These are phyloP conservation scores for Kryptopterus vitreolus DNA, from an alignment of 2,797 vertebrate genomes.

Conservation along the genomic window DNA sequence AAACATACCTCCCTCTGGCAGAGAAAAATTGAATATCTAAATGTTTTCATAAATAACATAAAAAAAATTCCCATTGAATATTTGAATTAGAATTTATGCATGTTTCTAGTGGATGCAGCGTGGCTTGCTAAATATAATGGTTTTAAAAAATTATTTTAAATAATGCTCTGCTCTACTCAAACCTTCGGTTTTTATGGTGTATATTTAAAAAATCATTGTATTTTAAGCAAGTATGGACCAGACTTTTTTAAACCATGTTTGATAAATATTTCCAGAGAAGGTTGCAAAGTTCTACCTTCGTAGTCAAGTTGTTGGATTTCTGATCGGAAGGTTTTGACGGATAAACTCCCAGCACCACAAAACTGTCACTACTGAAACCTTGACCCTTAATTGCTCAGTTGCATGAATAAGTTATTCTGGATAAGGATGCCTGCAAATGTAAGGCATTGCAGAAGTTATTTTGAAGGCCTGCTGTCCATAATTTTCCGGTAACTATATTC, in stretches of 20 bases:
- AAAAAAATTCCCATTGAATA: too few species aligned
- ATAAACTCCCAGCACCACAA: too few species aligned
- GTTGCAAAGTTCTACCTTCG: neutral
- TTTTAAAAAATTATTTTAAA: neutral
- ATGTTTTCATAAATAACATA: conserved; percentile 56
- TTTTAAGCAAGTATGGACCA: neutral
- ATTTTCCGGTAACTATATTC: neutral
- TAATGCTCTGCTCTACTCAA: neutral
- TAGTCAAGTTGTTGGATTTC: too few species aligned
- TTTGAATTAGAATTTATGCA: too few species aligned
- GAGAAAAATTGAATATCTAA: conserved; percentile 45
- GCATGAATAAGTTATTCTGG: too few species aligned
- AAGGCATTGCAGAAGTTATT: neutral
- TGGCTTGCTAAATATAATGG: neutral
- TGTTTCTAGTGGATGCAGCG: neutral
- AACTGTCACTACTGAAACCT: too few species aligned
- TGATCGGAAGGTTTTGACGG: too few species aligned
- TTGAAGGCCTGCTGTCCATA: neutral
- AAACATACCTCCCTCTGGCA: conserved; percentile 19
- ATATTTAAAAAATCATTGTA: too few species aligned
- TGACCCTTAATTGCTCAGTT: too few species aligned
- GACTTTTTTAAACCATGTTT: too few species aligned
- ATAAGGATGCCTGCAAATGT: neutral
- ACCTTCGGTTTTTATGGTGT: too few species aligned
- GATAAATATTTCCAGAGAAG: too few species aligned